Base-by-base conservation (phyloP, 2,797 vertebrate genomes). In the Crossoptilon crossoptilon region DNA sequence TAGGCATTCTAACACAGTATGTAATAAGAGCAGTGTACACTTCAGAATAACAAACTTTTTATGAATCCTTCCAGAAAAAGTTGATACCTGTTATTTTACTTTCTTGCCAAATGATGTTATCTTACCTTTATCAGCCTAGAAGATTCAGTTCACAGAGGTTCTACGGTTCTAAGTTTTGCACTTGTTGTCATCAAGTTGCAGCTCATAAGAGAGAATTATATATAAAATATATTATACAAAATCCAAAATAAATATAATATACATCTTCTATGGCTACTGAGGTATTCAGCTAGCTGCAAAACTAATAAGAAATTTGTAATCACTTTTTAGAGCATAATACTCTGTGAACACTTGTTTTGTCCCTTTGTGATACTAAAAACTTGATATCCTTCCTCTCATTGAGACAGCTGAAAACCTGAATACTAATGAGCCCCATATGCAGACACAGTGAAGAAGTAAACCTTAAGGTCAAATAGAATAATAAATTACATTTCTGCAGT, bases 181-280 rank as follows among this genome's bases (percentile, higher is more conserved):
- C 90, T 91, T 92, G 68, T 69, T 87, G 27, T 58, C 69, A 87
- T 55, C 69, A 93, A 87, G 81, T 56, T 89, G 66, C 37, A 81
- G 53, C 83, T 46, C 69, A 15, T 51, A 35, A 55, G 31, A 85
- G 10, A 88, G 24, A 91, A 91, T 79, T 83, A 74, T 31, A 55
- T 24, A 11, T 48, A 87, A 94, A 96, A 93, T 35, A 82, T 48
- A 60, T 66, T 71, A 48, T 26, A 91, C 9, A 13, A 87, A 92
- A 94, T 53, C 4, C 6, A 62, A 82, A 88, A 43, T 39, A 77
- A 59, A 15, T n/a, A 37, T 19, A 76, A 41, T 8, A 10, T 63
- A 66, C 37, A 10, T 26, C 31, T 14, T 85, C 84, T 76, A 37
- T 19, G 29, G 22, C 39, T 93, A 69, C 5, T 26, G 29, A 62